phyloP scores from a whole-genome alignment of 2,888 invertebrate species.

The Andrena camellia region DNA sequence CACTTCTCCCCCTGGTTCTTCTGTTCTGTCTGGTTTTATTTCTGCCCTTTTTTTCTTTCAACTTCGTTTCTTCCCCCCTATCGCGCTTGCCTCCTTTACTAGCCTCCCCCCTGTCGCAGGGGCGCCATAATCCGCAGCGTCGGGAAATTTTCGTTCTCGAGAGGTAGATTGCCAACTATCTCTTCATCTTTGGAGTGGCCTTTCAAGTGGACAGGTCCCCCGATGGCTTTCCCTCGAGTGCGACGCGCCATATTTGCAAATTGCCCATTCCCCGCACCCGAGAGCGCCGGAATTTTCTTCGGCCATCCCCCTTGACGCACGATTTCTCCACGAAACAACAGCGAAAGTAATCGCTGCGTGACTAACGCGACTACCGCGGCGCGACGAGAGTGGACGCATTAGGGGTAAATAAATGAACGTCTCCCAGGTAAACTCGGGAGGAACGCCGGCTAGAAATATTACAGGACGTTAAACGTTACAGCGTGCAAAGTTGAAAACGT shows the following conservation, averaged over 20 bases:
- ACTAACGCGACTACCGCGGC: neutral
- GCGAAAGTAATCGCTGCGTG: neutral
- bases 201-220: conserved; percentile 41
- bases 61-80: neutral
- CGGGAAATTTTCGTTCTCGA: conserved; percentile 32
- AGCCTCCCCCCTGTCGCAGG: neutral
- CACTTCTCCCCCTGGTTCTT: neutral
- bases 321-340: neutral
- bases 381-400: neutral
- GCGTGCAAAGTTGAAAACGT: conserved; percentile 24
- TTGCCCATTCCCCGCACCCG: conserved; percentile 3
- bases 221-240: conserved; percentile 29
- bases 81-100: neutral
- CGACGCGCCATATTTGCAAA: conserved; percentile 35
- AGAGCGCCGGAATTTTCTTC: conserved; percentile 26
- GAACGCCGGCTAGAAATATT: conserved; percentile 1
- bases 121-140: conserved; percentile 7
- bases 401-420: neutral
- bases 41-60: neutral
- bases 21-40: neutral
- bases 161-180: conserved; percentile 43
- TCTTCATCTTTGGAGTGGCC: conserved; percentile 35
- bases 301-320: conserved; percentile 1
- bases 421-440: neutral
- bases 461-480: conserved; percentile 23